phyloP scores from a whole-genome alignment of 2,113 vertebrate species.

The Uria aalge region DNA sequence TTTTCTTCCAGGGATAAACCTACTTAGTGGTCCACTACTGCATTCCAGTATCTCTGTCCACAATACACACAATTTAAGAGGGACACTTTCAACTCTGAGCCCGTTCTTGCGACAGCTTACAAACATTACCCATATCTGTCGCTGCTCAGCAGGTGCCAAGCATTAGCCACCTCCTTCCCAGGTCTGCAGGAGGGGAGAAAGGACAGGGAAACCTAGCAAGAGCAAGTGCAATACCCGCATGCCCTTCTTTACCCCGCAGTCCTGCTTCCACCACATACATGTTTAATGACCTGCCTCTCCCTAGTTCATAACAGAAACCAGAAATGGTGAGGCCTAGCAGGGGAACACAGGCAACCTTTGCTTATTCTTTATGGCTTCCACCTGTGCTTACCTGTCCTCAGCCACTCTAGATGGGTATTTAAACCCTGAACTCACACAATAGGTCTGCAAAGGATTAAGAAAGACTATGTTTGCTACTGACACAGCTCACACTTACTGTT shows the following conservation, averaged over 20 bases:
- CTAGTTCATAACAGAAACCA: background rate
- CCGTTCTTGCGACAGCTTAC: background rate
- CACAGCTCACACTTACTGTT: background rate
- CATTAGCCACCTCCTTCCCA: background rate
- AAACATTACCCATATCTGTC: background rate
- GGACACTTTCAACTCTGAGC: background rate
- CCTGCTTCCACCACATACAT: background rate
- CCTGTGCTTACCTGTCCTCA: background rate
- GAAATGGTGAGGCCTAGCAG: background rate
- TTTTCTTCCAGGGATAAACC: background rate
- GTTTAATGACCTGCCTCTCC: background rate
- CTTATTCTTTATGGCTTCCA: background rate
- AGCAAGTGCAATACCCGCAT: background rate
- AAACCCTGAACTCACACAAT: background rate
- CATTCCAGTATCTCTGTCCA: background rate
- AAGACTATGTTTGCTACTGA: background rate
- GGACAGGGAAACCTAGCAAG: background rate
- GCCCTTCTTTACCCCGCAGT: background rate
- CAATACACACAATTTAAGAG: background rate
- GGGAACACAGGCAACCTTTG: background rate
- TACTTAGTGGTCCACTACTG: background rate
- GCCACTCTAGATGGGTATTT: background rate
- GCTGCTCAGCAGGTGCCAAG: background rate
- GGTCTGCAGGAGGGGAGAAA: background rate
- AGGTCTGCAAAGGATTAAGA: background rate